Conservation (phyloP, 2,797 vertebrate genomes). For the Lerista edwardsae region DNA sequence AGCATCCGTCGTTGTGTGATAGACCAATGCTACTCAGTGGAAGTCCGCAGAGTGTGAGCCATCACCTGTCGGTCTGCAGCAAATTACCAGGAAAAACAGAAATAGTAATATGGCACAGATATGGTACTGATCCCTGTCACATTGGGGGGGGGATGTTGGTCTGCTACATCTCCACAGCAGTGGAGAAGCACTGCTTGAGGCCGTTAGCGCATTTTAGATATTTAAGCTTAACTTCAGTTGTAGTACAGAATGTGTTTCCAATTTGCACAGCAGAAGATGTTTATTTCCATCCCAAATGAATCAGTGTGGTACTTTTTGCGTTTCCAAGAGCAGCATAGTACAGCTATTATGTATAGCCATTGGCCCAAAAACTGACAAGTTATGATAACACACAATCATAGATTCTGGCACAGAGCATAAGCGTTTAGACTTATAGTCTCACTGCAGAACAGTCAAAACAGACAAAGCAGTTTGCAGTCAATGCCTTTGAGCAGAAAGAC, state of each 20-base stretch:
- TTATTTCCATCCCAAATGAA: neutral
- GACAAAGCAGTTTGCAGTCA: constrained; percentile 10
- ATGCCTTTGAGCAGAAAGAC: constrained; percentile 27
- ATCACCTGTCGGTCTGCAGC: too few relatives aligned
- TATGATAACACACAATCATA: neutral
- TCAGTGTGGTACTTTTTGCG: neutral
- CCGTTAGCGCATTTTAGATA: too few relatives aligned
- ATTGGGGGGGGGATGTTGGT: too few relatives aligned
- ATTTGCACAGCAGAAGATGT: constrained; percentile 10
- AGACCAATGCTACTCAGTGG: neutral
- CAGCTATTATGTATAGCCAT: neutral
- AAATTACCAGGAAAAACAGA: too few relatives aligned
- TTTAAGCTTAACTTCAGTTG: too few relatives aligned
- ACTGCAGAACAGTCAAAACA: constrained; percentile 2
- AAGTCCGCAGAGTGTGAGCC: too few relatives aligned
- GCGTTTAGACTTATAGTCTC: neutral
- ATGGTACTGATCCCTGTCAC: too few relatives aligned
- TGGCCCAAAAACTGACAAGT: neutral
- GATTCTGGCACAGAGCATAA: constrained; percentile 9
- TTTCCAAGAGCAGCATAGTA: neutral
- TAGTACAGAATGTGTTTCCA: neutral
- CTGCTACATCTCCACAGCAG: too few relatives aligned
- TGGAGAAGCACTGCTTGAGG: too few relatives aligned
- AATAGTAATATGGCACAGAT: too few relatives aligned
- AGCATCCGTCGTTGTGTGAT: neutral